Percentiles rank a stretch among this genome's conserved stretches.
Evolutionary conservation across 2,113 vertebrate genomes (phyloP).

Genomic region (Circaetus cinerascens): DNA sequence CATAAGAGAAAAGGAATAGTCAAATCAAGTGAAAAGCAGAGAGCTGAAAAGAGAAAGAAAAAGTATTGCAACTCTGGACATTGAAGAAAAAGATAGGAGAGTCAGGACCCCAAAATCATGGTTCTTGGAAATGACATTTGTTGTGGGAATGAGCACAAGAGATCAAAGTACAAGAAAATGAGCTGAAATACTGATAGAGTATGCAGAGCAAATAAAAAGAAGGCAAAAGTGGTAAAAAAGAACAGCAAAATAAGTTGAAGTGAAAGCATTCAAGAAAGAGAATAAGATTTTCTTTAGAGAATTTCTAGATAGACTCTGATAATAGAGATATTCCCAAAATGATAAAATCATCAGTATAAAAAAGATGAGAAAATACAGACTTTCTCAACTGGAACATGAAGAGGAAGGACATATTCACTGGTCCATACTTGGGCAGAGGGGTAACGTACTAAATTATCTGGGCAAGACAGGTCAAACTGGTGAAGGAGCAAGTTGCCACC

Average conservation of each 20-base stretch:
- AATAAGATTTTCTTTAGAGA: neutral
- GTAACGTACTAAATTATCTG: neutral
- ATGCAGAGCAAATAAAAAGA: neutral
- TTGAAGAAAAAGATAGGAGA: neutral
- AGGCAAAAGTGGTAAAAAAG: neutral
- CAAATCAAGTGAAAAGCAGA: neutral
- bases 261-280: neutral
- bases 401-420: neutral
- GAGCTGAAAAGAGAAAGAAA: neutral
- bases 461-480: neutral
- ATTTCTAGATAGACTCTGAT: neutral
- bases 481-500: neutral
- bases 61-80: neutral
- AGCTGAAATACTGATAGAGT: neutral
- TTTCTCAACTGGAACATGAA: neutral
- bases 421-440: neutral
- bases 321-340: neutral
- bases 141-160: neutral
- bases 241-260: neutral
- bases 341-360: neutral
- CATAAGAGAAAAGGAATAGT: neutral
- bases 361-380: neutral
- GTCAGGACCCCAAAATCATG: neutral
- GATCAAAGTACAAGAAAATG: neutral
- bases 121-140: neutral